A percentile compares a stretch with the other conserved stretches of the same genome.
Evolutionary conservation across 2,113 vertebrate genomes (phyloP).

Genomic region (Dinomys branickii): DNA sequence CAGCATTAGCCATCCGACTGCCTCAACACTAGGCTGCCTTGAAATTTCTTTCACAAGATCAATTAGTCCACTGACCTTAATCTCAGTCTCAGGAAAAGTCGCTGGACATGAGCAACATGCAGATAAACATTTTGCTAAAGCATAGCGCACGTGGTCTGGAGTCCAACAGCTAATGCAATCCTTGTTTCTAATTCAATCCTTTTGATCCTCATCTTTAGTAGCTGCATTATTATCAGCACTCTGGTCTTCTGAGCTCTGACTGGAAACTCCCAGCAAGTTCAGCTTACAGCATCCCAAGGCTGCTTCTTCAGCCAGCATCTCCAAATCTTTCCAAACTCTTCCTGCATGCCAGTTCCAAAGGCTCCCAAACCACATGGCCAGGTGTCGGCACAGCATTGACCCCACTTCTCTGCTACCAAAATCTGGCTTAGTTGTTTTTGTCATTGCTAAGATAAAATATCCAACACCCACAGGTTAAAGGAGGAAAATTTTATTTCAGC

Average conservation of each 20-base stretch:
- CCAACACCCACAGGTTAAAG: neutral
- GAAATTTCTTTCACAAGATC: neutral
- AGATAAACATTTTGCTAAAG: neutral
- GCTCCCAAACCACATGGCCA: neutral
- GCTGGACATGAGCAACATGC: neutral
- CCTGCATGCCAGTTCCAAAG: neutral
- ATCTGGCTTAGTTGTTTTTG: neutral
- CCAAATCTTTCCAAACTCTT: neutral
- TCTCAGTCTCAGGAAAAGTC: neutral
- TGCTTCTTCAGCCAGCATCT: neutral
- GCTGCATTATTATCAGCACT: neutral
- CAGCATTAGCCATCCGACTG: neutral
- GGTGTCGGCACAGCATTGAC: neutral
- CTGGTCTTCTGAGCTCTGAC: neutral
- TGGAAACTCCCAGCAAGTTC: neutral
- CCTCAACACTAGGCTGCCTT: neutral
- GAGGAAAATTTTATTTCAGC: neutral
- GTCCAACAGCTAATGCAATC: neutral
- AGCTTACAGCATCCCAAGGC: neutral
- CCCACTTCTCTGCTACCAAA: neutral
- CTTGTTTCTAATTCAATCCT: neutral
- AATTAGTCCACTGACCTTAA: neutral
- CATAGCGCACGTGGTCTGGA: neutral
- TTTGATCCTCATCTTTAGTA: neutral
- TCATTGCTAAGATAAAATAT: neutral